Evolutionary conservation across 2,888 invertebrate species (phyloP), one percentile per base, ranked within the genome.

Genomic region (Athalia cordata): DNA sequence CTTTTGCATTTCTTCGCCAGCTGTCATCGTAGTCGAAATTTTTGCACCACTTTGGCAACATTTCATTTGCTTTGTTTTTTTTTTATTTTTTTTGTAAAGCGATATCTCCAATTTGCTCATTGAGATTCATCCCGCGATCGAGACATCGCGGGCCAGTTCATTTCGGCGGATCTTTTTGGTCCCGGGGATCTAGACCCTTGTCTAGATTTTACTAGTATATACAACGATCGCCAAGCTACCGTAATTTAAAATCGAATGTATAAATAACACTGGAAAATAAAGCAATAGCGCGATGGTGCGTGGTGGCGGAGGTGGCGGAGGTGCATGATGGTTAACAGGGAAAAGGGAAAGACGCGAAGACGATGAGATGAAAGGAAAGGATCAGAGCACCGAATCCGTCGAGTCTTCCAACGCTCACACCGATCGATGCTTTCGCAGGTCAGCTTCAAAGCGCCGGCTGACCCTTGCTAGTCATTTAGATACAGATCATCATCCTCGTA

Each of bases 381-480:
- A 59, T 64, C 59, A 57, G 57, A 66, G 55, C 76, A 43, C 66
- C 67, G 57, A 13, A 61, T 29, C 52, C 52, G 47, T 59, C 67
- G 57, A 59, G 45, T 67, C 68, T n/a, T 47, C 66, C 15, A 70
- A 9, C 52, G 43, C 62, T 15, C 55, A 9, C 29, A 45, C 61
- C 61, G 78, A 78, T 78, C 78, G 78, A 78, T 78, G 70, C 78
- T 64, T 68, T 78, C 78, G 78, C 72, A 64, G 70, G 72, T 50
- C 62, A 62, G 62, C 76, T 76, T 77, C 77, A 78, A 78, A 78
- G 78, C 65, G 74, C 78, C 72, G 29, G 78, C 72, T 74, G 72
- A 78, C 78, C 78, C 64, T 47, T 52, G 78, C 74, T 68, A 78
- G 78, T 78, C 78, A 78, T 78, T 78, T 65, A 72, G 78, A 78